Base-by-base conservation (phyloP, 2,113 vertebrate species). In the Xiphorhynchus elegans region DNA sequence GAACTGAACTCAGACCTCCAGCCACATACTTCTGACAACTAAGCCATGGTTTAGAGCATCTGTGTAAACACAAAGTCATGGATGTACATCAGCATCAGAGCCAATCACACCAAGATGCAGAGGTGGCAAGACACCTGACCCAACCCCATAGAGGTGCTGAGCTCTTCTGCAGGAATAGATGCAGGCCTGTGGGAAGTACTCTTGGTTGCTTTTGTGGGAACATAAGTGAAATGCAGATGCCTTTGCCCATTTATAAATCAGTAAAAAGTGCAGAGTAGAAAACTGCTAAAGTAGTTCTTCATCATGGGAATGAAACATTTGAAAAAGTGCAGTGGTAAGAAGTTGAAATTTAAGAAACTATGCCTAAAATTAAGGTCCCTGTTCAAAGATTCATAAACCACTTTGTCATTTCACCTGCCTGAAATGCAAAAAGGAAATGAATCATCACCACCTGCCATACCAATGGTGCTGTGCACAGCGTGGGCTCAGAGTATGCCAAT, bases 391-490 rank as follows among this genome's bases (percentile, higher is more conserved):
- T 74, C 42, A 17, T 31, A 89, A 87, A 7, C 4, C 21, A 53
- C 24, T 83, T 62, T 4, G 20, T 77, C 40, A 74, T 69, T 87
- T 81, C 31, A 60, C 37, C 40, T 84, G 46, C 8, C n/a, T 84
- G 55, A 87, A 87, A 74, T 7, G 20, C 25, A 58, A 78, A 52
- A 66, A 1, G 7, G 50, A 86, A 73, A 5, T 20, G 69, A 87
- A 74, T 23, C 17, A 60, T 23, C 13, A 60, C n/a, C 59, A 77
- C 42, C 46, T 74, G 60, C n/a, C 6, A 6, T n/a, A 66, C 5
- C 29, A 74, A 77, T 1, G 4, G 14, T 70, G 15, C 24, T 77
- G 40, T 28, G 50, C 50, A 35, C 4, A 84, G 25, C 0, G 0
- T 1, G 2, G 44, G 35, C 21, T 60, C 35, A 44, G 3, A 56